phyloP scores from a whole-genome alignment of 2,888 invertebrate genomes.

The Lasioglossum vierecki region DNA sequence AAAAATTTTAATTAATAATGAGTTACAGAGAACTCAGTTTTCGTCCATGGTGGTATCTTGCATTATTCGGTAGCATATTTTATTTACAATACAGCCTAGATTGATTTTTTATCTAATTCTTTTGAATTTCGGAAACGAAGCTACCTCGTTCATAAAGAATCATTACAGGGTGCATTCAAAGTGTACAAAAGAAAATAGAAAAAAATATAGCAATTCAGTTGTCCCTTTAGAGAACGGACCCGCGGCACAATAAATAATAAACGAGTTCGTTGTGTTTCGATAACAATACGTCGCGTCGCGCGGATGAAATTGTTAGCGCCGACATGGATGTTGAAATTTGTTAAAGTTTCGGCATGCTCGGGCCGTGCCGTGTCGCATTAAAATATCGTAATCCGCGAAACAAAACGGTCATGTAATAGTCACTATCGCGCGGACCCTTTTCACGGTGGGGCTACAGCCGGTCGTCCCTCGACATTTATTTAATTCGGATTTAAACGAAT shows the following conservation, averaged over 20 bases:
- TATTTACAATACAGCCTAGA: too few relatives aligned
- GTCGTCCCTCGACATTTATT: background rate
- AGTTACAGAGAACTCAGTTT: too few relatives aligned
- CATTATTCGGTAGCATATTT: too few relatives aligned
- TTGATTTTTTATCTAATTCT: too few relatives aligned
- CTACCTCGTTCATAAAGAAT: background rate
- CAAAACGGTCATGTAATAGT: background rate
- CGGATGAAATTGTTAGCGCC: background rate
- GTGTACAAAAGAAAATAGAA: background rate
- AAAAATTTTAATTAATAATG: too few relatives aligned
- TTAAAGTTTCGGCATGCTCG: background rate
- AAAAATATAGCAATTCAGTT: background rate
- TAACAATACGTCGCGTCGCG: background rate
- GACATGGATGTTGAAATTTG: background rate
- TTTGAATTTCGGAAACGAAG: too few relatives aligned
- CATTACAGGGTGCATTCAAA: too few relatives aligned
- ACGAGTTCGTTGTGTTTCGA: background rate
- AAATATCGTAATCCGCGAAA: background rate
- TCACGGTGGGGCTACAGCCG: background rate
- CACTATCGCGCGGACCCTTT: background rate
- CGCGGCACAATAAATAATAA: background rate
- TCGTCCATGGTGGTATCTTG: too few relatives aligned
- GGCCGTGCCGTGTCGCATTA: background rate
- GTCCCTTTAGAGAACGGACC: background rate
- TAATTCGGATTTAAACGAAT: background rate